Conservation (phyloP, 2,797 vertebrate species). For the Diplodus sargus region DNA sequence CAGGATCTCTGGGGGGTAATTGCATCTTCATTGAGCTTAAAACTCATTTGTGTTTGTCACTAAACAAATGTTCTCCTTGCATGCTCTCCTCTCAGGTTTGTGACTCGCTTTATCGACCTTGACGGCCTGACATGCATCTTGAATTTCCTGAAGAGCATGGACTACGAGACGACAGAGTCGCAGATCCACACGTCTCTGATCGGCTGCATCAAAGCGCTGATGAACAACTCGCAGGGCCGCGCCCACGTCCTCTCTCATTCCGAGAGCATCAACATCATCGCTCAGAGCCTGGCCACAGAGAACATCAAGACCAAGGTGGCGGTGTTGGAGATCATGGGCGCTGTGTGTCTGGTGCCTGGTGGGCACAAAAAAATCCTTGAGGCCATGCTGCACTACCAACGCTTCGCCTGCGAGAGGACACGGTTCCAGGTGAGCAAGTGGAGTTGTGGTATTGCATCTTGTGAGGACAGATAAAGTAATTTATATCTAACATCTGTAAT, state of each 20-base stretch:
- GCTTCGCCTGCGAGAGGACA: slow-evolving; percentile 94
- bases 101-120: slow-evolving; percentile 97
- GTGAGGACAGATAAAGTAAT: not conserved
- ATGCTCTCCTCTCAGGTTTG: slow-evolving; percentile 87
- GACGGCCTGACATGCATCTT: slow-evolving; percentile 97
- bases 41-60: not conserved
- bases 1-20: no score
- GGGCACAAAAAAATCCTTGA: slow-evolving; percentile 98
- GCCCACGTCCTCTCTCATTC: slow-evolving; percentile 96
- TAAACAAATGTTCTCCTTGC: not conserved
- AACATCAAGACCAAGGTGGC: slow-evolving; percentile 99
- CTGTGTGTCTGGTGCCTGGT: slow-evolving; percentile 97
- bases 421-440: slow-evolving; percentile 92
- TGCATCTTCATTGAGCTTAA: not conserved
- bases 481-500: slow-evolving; percentile 37
- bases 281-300: slow-evolving; percentile 98
- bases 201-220: slow-evolving; percentile 98
- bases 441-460: slow-evolving; percentile 9
- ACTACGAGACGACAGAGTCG: slow-evolving; percentile 98
- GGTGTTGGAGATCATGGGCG: slow-evolving; percentile 99
- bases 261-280: slow-evolving; percentile 98
- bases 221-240: slow-evolving; percentile 99
- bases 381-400: slow-evolving; percentile 98
- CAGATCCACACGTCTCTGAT: slow-evolving; percentile 99
- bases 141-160: slow-evolving; percentile 98